Percentiles rank a stretch among this genome's conserved stretches.
Conservation (phyloP, 2,113 vertebrate genomes). For the Sciurus niger region DNA sequence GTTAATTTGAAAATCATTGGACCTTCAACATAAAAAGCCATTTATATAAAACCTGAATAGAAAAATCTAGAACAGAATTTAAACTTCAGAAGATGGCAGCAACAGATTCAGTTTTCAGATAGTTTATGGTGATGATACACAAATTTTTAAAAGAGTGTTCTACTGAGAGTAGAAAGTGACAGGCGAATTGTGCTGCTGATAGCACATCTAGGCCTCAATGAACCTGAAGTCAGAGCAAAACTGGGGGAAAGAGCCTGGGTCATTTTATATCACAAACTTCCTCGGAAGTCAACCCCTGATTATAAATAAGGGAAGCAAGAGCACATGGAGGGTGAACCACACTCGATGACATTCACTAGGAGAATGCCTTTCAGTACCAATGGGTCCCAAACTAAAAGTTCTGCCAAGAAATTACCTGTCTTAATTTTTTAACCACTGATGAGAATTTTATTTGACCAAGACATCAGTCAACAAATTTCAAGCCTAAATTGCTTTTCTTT, state of each 20-base stretch:
- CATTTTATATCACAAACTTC: background rate
- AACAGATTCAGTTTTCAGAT: background rate
- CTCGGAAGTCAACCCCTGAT: background rate
- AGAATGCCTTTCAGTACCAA: background rate
- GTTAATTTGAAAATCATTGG: background rate
- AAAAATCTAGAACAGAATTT: background rate
- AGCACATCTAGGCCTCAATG: background rate
- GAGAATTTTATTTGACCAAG: background rate
- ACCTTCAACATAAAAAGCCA: background rate
- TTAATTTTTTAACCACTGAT: background rate
- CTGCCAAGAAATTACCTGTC: background rate
- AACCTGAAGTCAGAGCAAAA: background rate
- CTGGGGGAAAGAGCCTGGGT: background rate
- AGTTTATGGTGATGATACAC: background rate
- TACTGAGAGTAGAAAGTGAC: background rate
- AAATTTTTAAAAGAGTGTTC: background rate
- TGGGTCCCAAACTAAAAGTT: background rate
- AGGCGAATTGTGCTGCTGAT: background rate
- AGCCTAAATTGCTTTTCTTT: background rate
- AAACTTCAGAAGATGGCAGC: background rate
- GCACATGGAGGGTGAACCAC: background rate
- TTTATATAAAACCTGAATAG: background rate
- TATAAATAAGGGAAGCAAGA: background rate
- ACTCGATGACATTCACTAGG: background rate
- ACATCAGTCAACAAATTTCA: background rate